Evolutionary conservation across 2,797 vertebrate species (phyloP), one percentile per base, ranked within the genome.

Genomic region (Momotus momota): DNA sequence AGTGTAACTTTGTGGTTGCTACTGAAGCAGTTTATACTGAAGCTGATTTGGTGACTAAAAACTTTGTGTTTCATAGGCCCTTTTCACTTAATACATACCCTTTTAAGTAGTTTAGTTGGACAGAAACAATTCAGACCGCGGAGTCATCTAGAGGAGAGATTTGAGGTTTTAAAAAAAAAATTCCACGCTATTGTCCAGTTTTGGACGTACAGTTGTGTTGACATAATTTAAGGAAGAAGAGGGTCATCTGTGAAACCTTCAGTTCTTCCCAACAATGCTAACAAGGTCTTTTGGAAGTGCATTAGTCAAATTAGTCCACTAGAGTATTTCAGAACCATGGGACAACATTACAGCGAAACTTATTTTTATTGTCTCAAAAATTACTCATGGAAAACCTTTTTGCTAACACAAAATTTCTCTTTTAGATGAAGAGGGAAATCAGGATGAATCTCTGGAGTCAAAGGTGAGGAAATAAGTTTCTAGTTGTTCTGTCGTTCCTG

Each of bases 381-480:
- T 62, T 51, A 27, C 15, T 55, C 4, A 20, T 72, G 51, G 78
- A 51, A 67, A 70, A 60, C 20, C 10, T 38, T 78, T 93, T 88
- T 70, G 40, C 61, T 97, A 71, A 95, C 26, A 94, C 96, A 35
- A 1, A 72, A 83, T 81, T 55, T 97, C 72, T 89, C 93, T 98
- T 97, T 33, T 89, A 98, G 98, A 98, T 97, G 97, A 98, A 55
- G 97, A 98, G 74, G 96, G 97, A 78, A 90, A 95, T 91, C 98
- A 98, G 65, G 98, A 98, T 77, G 98, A 98, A 91, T 96, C 98
- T n/a, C 94, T 98, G 95, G 98, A 98, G 67, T 97, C 98, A 83
- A 97, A 98, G 98, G 98, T 98, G 14, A 97, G 97, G 72, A 91
- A 64, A 65, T 70, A 71, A 91, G 45, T 97, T 92, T 93, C 33